phyloP scores from a whole-genome alignment of 2,888 invertebrate species.

The Anthoptus insignis region DNA sequence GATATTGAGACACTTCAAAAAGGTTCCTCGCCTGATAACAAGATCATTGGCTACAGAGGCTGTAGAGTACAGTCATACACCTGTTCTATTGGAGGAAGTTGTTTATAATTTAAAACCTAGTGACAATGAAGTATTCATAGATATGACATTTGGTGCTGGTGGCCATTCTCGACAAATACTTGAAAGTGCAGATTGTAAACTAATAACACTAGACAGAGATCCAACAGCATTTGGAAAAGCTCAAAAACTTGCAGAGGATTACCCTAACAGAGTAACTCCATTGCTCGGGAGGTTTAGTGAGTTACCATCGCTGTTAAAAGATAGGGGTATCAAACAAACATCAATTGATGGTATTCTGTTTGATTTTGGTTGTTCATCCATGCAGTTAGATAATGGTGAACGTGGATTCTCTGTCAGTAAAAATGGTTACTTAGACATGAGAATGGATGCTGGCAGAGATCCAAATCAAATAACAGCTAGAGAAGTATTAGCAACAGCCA shows the following conservation, averaged over 20 bases:
- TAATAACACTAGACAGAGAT: constrained; percentile 96
- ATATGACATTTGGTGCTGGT: constrained; percentile 99
- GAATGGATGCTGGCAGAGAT: constrained; percentile 95
- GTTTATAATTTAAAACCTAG: constrained; percentile 89
- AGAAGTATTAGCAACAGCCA: constrained; percentile 93
- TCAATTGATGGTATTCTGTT: constrained; percentile 96
- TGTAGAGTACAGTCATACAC: constrained; percentile 86
- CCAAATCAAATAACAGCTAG: constrained; percentile 93
- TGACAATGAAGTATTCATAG: constrained; percentile 90
- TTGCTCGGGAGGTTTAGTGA: constrained; percentile 96
- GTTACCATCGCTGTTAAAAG: constrained; percentile 89
- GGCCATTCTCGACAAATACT: constrained; percentile 95
- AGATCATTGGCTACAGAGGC: constrained; percentile 60
- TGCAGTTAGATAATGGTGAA: constrained; percentile 95
- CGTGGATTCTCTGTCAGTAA: constrained; percentile 96
- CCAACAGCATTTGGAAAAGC: constrained; percentile 92
- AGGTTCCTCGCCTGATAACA: constrained; percentile 48
- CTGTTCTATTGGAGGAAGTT: constrained; percentile 92
- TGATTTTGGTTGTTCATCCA: constrained; percentile 98
- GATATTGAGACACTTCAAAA: constrained; percentile 56
- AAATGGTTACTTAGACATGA: constrained; percentile 97
- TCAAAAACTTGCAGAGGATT: constrained; percentile 87
- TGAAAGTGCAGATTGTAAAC: constrained; percentile 88
- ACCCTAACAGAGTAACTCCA: constrained; percentile 92
- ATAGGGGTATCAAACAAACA: constrained; percentile 86